Conservation (phyloP, 2,888 invertebrate species). For the Drosophila recens region DNA sequence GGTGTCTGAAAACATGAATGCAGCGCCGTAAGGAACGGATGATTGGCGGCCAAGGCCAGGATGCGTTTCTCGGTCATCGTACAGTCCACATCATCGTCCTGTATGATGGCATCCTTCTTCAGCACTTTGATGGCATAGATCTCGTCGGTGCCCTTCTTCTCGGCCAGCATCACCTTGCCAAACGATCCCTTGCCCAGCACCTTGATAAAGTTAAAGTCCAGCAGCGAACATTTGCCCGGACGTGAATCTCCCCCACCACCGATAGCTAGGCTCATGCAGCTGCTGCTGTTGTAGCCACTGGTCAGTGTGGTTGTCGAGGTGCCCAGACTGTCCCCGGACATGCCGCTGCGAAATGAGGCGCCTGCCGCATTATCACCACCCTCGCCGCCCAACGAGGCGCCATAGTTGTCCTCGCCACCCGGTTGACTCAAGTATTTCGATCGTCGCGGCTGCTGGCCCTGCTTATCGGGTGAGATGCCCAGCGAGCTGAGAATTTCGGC, state of each 20-base stretch:
- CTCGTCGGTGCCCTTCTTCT: conserved; percentile 96
- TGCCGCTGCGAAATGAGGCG: conserved; percentile 78
- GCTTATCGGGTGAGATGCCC: conserved; percentile 95
- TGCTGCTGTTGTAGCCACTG: conserved; percentile 75
- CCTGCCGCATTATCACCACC: conserved; percentile 69
- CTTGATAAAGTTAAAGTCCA: conserved; percentile 98
- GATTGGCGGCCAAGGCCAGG: conserved; percentile 97
- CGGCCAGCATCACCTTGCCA: conserved; percentile 99
- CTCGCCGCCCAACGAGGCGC: conserved; percentile 84
- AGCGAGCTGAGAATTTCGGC: conserved; percentile 96
- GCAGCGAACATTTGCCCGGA: conserved; percentile 89
- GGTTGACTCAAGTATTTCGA: conserved; percentile 86
- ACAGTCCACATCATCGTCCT: conserved; percentile 99
- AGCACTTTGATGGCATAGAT: conserved; percentile 94
- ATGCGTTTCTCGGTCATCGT: conserved; percentile 99
- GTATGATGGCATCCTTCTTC: conserved; percentile 99
- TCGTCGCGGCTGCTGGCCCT: conserved; percentile 89
- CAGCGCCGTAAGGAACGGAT: conserved; percentile 98
- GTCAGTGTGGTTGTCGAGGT: conserved; percentile 72
- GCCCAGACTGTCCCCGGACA: conserved; percentile 74
- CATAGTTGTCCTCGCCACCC: conserved; percentile 85
- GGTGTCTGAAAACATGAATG: conserved; percentile 99
- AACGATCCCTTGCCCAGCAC: conserved; percentile 99
- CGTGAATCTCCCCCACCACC: conserved; percentile 74
- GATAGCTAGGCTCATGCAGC: conserved; percentile 80